Base-by-base conservation (phyloP, 2,888 invertebrate species). In the Drosophila nr. perissopoda region DNA sequence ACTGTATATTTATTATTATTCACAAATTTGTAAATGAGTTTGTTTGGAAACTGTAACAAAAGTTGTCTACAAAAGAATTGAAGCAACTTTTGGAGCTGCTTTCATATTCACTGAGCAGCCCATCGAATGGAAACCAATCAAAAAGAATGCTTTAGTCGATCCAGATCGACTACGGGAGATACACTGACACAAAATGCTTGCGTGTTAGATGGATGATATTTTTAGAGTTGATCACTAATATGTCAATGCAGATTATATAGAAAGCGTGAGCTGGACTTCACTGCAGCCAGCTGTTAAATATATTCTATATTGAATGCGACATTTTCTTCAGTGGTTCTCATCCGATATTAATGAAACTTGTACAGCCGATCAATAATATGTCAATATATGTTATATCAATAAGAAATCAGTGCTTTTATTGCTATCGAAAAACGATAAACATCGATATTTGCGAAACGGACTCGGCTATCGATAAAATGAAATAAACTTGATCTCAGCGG, bases 31-130 rank as follows among this genome's bases (percentile, higher is more conserved):
- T 10, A 40, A 40, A 40, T 21, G 40, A 11, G 40, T 40, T 40
- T 40, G 40, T 40, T 40, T 40, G 40, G n/a, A 21, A 40, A 40
- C n/a, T 21, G 40, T 40, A 40, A 40, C 40, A 40, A n/a, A 40
- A 40, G n/a, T 40, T 40, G 40, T 4, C 8, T 8, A 38, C 18
- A n/a, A 40, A 10, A 40, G 40, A 8, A n/a, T 10, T n/a, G n/a
- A 40, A 8, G n/a, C n/a, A 40, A 40, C 40, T 40, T 40, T 40
- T n/a, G 40, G n/a, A n/a, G 40, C 10, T 40, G 40, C 40, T 10
- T 40, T n/a, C 40, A 40, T 10, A 40, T 40, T 4, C 4, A 40
- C n/a, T n/a, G 10, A 4, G 2, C 40, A 33, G 33, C 10, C 10
- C 33, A 33, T 10, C 33, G 33, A 33, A 33, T 33, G 11, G 33